Evolutionary conservation across 2,797 vertebrate genomes (phyloP).

Genomic region (Etheostoma nigrum): DNA sequence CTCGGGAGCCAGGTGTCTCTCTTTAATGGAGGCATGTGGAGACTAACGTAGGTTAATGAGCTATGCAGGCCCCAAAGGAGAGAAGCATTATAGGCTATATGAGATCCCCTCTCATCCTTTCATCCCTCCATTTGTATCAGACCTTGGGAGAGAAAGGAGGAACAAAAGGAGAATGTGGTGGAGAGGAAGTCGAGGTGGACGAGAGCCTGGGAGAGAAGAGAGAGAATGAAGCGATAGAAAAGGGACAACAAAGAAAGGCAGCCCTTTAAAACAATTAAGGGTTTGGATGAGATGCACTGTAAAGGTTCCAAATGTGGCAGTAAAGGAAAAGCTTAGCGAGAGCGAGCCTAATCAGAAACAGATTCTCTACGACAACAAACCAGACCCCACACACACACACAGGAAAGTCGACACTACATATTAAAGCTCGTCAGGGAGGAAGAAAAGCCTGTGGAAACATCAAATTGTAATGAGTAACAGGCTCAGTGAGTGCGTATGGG

Average conservation of each 20-base stretch:
- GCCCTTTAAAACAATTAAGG: conserved; percentile 77
- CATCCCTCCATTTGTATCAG: conserved; percentile 78
- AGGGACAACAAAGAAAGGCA: conserved; percentile 37
- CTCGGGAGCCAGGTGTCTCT: conserved; percentile 79
- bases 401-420: conserved; percentile 79
- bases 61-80: conserved; percentile 75
- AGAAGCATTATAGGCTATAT: conserved; percentile 75
- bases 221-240: conserved; percentile 27
- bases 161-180: conserved; percentile 60
- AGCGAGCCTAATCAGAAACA: conserved; percentile 79
- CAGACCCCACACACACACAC: conserved; percentile 75
- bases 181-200: conserved; percentile 52
- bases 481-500: conserved; percentile 46
- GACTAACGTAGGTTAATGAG: conserved; percentile 83
- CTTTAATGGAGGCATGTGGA: conserved; percentile 78
- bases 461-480: conserved; percentile 79
- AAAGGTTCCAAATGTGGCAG: conserved; percentile 64
- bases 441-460: conserved; percentile 75
- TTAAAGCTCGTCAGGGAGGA: conserved; percentile 69
- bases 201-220: conserved; percentile 32
- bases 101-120: conserved; percentile 79
- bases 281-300: conserved; percentile 69
- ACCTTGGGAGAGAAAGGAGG: conserved; percentile 70
- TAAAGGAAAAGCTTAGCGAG: conserved; percentile 69
- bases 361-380: conserved; percentile 79